phyloP scores from a whole-genome alignment of 2,888 invertebrate species.

The Scaptomyza tumidula region DNA sequence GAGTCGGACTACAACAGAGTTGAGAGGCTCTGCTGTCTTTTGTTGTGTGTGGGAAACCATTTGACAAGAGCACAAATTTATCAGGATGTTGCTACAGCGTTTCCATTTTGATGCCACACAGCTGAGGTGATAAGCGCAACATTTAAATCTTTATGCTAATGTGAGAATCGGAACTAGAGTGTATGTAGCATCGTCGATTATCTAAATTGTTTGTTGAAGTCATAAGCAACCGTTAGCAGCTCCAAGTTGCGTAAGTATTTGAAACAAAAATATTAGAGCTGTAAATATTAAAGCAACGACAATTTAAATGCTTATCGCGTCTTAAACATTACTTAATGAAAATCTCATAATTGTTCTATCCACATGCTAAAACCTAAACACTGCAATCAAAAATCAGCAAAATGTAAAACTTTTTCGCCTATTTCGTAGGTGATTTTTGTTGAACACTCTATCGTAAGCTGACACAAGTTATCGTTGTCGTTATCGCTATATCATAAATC shows the following conservation, averaged over 20 bases:
- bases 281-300: no score
- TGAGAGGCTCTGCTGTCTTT: slow-evolving; percentile 14
- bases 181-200: no score
- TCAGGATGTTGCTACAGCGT: slow-evolving; percentile 3
- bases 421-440: slow-evolving; percentile 34
- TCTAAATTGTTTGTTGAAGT: no score
- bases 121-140: slow-evolving; percentile 41
- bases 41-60: slow-evolving; percentile 54
- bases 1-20: slow-evolving; percentile 21
- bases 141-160: slow-evolving; percentile 17
- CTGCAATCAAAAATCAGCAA: slow-evolving; percentile 9
- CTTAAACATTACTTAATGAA: not conserved
- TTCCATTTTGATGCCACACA: slow-evolving; percentile 44
- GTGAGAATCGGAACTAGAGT: slow-evolving; percentile 1
- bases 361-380: not conserved
- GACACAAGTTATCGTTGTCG: slow-evolving; percentile 41
- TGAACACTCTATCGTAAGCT: slow-evolving; percentile 5
- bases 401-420: slow-evolving; percentile 7
- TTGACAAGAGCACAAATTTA: slow-evolving; percentile 36
- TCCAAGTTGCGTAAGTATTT: no score
- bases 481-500: slow-evolving; percentile 68
- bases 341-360: not conserved
- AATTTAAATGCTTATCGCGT: not conserved
- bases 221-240: no score
- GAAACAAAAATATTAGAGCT: no score